A percentile compares a stretch with the other conserved stretches of the same genome.
Conservation (phyloP, 1,140 invertebrate species). For the Drusus annulatus region DNA sequence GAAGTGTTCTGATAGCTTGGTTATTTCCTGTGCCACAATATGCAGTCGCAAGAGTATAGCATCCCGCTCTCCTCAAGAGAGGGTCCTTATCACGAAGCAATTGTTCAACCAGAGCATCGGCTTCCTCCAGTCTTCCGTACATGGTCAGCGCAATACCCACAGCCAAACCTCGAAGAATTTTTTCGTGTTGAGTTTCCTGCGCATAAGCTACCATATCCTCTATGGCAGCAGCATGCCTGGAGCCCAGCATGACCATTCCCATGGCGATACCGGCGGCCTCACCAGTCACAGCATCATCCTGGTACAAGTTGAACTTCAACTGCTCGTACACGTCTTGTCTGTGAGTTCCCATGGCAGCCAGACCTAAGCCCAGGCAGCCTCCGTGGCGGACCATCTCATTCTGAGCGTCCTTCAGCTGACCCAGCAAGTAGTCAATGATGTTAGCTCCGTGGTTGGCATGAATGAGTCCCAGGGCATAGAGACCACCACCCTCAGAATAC, state of each 20-base stretch:
- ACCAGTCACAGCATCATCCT: slow-evolving; percentile 98
- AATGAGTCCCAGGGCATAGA: slow-evolving; percentile 98
- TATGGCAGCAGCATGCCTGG: slow-evolving; percentile 89
- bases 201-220: slow-evolving; percentile 92
- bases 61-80: slow-evolving; percentile 90
- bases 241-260: slow-evolving; percentile 99
- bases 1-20: slow-evolving; percentile 92
- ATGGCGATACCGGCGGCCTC: slow-evolving; percentile 98
- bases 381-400: slow-evolving; percentile 96
- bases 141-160: slow-evolving; percentile 97
- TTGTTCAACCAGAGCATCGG: slow-evolving; percentile 92
- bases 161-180: slow-evolving; percentile 95
- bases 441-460: slow-evolving; percentile 99
- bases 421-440: slow-evolving; percentile 96
- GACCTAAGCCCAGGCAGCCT: slow-evolving; percentile 95
- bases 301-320: slow-evolving; percentile 96
- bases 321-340: slow-evolving; percentile 95
- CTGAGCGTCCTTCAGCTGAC: slow-evolving; percentile 94
- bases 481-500: slow-evolving; percentile 97
- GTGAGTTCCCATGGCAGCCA: slow-evolving; percentile 98
- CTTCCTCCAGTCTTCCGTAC: slow-evolving; percentile 97
- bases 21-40: slow-evolving; percentile 99
- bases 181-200: slow-evolving; percentile 97
- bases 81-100: slow-evolving; percentile 91
- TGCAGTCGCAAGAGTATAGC: slow-evolving; percentile 98